Evolutionary conservation across 2,113 vertebrate species (phyloP).

Genomic region (human): DNA sequence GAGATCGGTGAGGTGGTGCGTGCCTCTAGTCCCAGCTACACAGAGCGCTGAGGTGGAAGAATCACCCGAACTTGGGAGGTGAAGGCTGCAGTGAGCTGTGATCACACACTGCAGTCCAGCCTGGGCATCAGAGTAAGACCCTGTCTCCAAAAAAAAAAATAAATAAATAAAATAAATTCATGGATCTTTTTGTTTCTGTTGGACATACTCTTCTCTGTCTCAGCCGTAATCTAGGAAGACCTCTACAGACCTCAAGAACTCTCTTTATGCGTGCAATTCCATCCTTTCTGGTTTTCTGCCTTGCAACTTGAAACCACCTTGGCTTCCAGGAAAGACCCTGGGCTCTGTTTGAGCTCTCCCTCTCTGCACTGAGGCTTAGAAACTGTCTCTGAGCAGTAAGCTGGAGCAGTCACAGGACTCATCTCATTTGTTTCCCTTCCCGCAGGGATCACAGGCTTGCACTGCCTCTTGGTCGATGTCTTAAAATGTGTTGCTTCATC

Average conservation of each 20-base stretch:
- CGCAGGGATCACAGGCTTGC: no score
- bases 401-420: neutral
- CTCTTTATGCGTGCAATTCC: neutral
- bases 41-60: no score
- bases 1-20: no score
- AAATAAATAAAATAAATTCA: neutral
- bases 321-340: neutral
- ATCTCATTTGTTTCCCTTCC: neutral
- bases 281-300: neutral
- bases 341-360: neutral
- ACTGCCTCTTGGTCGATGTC: neutral
- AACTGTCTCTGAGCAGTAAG: neutral
- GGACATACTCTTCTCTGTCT: neutral
- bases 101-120: no score
- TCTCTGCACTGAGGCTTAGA: neutral
- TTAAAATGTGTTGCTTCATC: neutral
- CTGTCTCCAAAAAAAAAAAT: no score
- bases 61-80: no score
- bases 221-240: neutral
- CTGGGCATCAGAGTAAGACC: no score
- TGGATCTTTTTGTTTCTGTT: neutral
- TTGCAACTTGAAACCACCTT: neutral
- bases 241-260: neutral
- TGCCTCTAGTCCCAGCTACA: no score
- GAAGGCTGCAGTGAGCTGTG: no score